Base-by-base conservation (phyloP, 2,113 vertebrate species). In the Craseonycteris thonglongyai region DNA sequence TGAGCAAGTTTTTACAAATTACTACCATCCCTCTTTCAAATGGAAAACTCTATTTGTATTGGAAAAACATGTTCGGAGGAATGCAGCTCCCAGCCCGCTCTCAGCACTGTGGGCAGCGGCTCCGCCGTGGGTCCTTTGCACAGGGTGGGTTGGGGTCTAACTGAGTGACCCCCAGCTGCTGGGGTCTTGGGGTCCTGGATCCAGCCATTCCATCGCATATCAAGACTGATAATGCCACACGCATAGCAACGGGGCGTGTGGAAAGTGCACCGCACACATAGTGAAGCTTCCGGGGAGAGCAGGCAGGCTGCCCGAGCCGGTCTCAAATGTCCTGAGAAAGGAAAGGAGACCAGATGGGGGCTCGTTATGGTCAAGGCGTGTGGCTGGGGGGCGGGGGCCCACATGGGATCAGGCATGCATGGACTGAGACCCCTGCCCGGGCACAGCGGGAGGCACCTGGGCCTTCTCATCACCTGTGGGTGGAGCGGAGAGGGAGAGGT, bases 61-160 rank as follows among this genome's bases (percentile, higher is more conserved):
- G 75, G 59, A 74, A 45, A 28, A 71, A 40, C 68, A 54, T 38
- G n/a, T 22, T 45, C 66, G 0, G 22, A 86, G 49, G 40, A 26
- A 18, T 4, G 0, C n/a, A 38, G 45, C 11, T 2, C 3, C 49
- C 63, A 24, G n/a, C 12, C 15, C 16, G 66, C 66, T 30, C 49
- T 54, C 59, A 8, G 38, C 86, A 35, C n/a, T n/a, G 3, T 13
- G 47, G 30, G 65, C 13, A 58, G 38, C 3, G 4, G 14, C 59
- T 35, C 15, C 11, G 9, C 40, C 0, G 0, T 8, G 1, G 8
- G 5, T 28, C 21, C 49, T 28, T 13, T 10, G 35, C 38, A 42
- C 45, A 40, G 65, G 3, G 21, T 15, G 35, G 10, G 24, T 8
- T 47, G 69, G 35, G 35, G 15, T 33, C 75, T 58, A 2, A 47